Base-by-base conservation (phyloP, 2,888 invertebrate species). In the Lepeophtheirus nordmannii region DNA sequence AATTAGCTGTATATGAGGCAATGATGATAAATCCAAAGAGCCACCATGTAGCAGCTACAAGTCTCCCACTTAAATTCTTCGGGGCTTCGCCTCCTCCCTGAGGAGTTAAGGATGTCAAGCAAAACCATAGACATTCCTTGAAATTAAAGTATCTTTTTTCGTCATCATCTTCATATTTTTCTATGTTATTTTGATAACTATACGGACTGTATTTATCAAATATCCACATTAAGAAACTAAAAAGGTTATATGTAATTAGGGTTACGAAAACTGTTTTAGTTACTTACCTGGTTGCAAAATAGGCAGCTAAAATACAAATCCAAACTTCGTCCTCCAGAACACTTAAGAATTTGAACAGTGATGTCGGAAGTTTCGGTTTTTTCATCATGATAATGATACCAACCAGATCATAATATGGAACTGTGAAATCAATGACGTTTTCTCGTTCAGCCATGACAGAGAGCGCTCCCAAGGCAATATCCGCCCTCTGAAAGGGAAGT, bases 41-140 rank as follows among this genome's bases (percentile, higher is more conserved):
- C 97, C 97, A 97, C 96, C 94, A 96, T 0, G 96, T 96, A 1
- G 96, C 96, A 0, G 96, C 96, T 0, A 97, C 86, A 12, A 97
- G 78, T 62, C 96, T 82, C 0, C 96, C 96, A 0, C 94, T 94
- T 0, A 97, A 79, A 76, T 96, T 96, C 75, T 93, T 92, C 0
- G 94, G 94, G 0, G 93, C 93, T 76, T 94, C 93, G 0, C 93
- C 62, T 38, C 57, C 64, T 14, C 62, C 58, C 46, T 66, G 22
- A 0, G 97, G 97, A 0, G 96, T 97, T 20, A 97, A 77, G 41
- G 94, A 96, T 56, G 96, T 96, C 92, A 97, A 93, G 73, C 96
- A 96, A 75, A 97, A 97, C 96, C 96, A 97, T 0, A 97, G 80
- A 73, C 94, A 94, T 76, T 97, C 97, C 74, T 93, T 94, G 41